Base-by-base conservation (phyloP, 2,888 invertebrate genomes). In the Zhuqinia jingwanae region DNA sequence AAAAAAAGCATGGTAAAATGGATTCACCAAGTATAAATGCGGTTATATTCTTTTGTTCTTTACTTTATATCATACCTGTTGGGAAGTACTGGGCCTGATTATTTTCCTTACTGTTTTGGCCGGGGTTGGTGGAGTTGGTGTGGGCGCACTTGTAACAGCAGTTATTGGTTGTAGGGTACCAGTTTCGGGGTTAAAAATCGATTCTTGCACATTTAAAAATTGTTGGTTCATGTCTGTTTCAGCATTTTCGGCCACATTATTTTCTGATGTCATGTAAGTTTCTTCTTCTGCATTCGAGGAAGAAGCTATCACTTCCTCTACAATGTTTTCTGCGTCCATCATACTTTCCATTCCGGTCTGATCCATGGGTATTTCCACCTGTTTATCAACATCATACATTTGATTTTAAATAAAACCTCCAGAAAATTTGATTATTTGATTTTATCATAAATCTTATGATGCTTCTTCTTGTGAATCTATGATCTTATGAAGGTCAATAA, bases 181-280 rank as follows among this genome's bases (percentile, higher is more conserved):
- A 25, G 91, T 91, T 56, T 87, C 86, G 15, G 90, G 89, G 75
- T 91, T 91, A 75, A 91, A 91, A 47, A 90, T 89, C 6, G 89
- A 83, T 65, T 90, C 90, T 79, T 89, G 89, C 3, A 90, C 88
- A 80, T 89, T 89, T n/a, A 90, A 60, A 75, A 85, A 90, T 60
- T 89, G 90, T 27, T 89, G 89, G 17, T 78, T 81, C 20, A 86
- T 76, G 25, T 88, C 87, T 5, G n/a, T 20, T 0, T 84, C 83
- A 47, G 53, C 83, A 56, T 17, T 58, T 73, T 68, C 83, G 25
- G 36, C 20, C 2, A 82, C 65, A 30, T 73, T 80, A n/a, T n/a
- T n/a, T n/a, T 88, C 88, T 6, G 85, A 30, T n/a, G 70, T 63
- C 17, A 85, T 47, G 42, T 42, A 88, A 1, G 80, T 56, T n/a